Base-by-base conservation (phyloP, 1,140 invertebrate species). In the Tetramorium alpestre region DNA sequence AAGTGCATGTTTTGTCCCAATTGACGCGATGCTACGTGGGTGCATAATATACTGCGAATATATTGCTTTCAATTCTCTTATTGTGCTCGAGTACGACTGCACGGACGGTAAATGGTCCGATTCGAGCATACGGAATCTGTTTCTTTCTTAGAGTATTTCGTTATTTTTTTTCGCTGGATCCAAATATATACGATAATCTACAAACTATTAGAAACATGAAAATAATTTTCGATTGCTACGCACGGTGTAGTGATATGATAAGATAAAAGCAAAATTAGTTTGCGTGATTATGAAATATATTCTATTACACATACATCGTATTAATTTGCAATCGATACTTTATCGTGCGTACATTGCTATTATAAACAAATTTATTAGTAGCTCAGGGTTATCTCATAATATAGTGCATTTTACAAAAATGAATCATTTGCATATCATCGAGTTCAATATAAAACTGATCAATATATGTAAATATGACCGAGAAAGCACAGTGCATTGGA, bases 1-100 rank as follows among this genome's bases (percentile, higher is more conserved):
- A 75, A 84, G 69, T 84, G 28, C 41, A 11, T 11, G 54, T 22
- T 73, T 73, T 82, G 51, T 73, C 25, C 25, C 80, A 73, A 73
- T 82, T 73, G 49, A 73, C 54, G 25, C 41, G 25, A 13, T 44
- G 51, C 72, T 72, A 22, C 18, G 25, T 8, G 67, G 47, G 41
- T 22, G 22, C 51, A 18, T 82, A 82, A 82, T 82, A 73, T 58
- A 73, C 2, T 1, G 41, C 41, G 25, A 25, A 16, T 13, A 8
- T 22, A 10, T 70, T 73, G 41, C 51, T 47, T 41, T 82, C 7
- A 49, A 56, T 70, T 41, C n/a, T 13, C n/a, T 47, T 33, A 25
- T 82, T 60, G n/a, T 25, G n/a, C 38, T 16, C 54, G 18, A 47
- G 28, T 16, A 38, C 10, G 18, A 28, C 80, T 41, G n/a, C 4